Conservation (phyloP, 2,888 invertebrate genomes). For the Anthrax anthrax region DNA sequence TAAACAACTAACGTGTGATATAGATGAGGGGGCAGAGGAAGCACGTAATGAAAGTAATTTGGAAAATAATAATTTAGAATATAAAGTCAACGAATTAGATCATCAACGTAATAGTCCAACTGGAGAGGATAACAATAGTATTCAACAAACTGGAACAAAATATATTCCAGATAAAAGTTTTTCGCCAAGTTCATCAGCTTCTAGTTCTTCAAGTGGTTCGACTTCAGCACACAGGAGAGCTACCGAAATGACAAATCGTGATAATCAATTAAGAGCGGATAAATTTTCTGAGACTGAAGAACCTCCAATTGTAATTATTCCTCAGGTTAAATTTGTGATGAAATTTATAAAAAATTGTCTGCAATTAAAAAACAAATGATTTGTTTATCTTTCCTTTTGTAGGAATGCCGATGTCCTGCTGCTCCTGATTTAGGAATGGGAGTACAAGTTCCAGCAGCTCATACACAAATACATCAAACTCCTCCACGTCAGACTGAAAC, state of each 20-base stretch:
- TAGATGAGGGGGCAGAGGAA: slow-evolving; percentile 48
- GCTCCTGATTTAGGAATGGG: slow-evolving; percentile 44
- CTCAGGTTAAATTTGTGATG: slow-evolving; percentile 27
- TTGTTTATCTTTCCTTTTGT: no score
- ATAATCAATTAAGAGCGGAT: slow-evolving; percentile 28
- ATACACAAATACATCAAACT: slow-evolving; percentile 31
- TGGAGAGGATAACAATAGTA: slow-evolving; percentile 40
- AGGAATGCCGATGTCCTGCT: slow-evolving; percentile 35
- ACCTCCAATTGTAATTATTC: slow-evolving; percentile 35
- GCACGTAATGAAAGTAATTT: background rate
- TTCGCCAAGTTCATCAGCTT: slow-evolving; percentile 42
- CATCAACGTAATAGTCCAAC: slow-evolving; percentile 48
- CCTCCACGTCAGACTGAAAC: slow-evolving; percentile 44
- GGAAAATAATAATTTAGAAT: background rate
- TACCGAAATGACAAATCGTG: slow-evolving; percentile 34
- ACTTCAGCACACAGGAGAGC: slow-evolving; percentile 48
- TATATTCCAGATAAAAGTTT: slow-evolving; percentile 43
- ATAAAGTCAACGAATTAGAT: slow-evolving; percentile 21
- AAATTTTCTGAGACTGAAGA: slow-evolving; percentile 35
- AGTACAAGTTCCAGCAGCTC: slow-evolving; percentile 35
- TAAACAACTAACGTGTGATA: slow-evolving; percentile 70
- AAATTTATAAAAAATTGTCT: no score
- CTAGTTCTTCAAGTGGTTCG: slow-evolving; percentile 42
- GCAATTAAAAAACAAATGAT: no score
- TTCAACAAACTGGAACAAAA: slow-evolving; percentile 12